Percentiles rank a stretch among this genome's conserved stretches.
phyloP scores from a whole-genome alignment of 2,797 vertebrate species.

The Rhinichthys osculus region DNA sequence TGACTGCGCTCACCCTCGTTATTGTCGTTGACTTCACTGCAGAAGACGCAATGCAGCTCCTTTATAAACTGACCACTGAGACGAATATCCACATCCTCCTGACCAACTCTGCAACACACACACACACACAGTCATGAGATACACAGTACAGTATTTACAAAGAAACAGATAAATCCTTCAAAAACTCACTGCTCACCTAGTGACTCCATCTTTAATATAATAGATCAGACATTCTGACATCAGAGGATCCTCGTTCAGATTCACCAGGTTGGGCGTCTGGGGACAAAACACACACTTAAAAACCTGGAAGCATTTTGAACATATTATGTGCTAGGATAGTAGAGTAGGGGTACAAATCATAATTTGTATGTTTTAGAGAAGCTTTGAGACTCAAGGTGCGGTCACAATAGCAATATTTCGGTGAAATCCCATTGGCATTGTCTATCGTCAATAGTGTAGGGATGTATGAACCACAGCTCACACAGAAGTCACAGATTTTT shows the following conservation, averaged over 20 bases:
- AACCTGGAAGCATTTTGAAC: not conserved
- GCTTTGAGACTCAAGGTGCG: not conserved
- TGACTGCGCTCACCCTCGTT: conserved; percentile 76
- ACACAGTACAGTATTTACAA: not conserved
- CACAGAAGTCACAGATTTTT: not conserved
- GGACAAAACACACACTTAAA: conserved; percentile 13
- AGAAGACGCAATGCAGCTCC: conserved; percentile 86
- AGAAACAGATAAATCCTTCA: not conserved
- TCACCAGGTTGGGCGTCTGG: conserved; percentile 87
- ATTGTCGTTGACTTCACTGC: conserved; percentile 79
- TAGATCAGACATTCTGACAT: conserved; percentile 89
- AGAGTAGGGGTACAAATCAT: not conserved
- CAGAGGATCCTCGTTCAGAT: conserved; percentile 87
- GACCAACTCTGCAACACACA: conserved; percentile 78
- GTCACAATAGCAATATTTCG: not conserved
- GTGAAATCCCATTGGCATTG: not conserved
- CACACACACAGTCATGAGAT: conserved; percentile 9
- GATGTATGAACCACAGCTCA: not conserved
- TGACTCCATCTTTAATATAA: conserved; percentile 89
- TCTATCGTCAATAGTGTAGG: not conserved
- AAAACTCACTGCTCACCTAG: conserved; percentile 72
- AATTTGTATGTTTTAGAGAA: not conserved
- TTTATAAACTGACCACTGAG: conserved; percentile 87
- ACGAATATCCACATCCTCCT: conserved; percentile 86
- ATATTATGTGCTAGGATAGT: not conserved